A percentile compares a stretch with the other conserved stretches of the same genome.
Evolutionary conservation across 2,113 vertebrate genomes (phyloP).

Genomic region (Microtus ochrogaster): DNA sequence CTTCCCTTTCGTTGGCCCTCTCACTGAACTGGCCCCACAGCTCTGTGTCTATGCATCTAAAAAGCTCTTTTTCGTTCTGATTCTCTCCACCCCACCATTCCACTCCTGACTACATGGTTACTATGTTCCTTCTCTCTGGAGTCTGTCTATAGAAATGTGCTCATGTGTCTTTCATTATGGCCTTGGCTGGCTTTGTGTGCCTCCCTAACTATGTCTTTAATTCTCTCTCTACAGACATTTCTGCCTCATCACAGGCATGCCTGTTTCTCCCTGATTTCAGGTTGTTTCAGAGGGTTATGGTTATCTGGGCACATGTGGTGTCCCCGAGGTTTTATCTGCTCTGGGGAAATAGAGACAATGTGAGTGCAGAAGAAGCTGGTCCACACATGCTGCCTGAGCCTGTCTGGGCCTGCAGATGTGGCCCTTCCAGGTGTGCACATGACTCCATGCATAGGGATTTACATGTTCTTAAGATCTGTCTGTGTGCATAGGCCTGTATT

Average conservation of each 20-base stretch:
- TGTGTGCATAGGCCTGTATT: neutral
- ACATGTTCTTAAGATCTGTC: neutral
- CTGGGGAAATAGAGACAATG: neutral
- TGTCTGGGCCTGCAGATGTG: neutral
- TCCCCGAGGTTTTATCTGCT: neutral
- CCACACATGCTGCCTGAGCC: neutral
- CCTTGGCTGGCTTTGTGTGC: neutral
- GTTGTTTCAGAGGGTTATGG: neutral
- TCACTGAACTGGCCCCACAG: neutral
- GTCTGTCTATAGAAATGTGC: neutral
- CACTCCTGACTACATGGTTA: neutral
- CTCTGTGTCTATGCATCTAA: slow-evolving; percentile 21
- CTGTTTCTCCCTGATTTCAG: neutral
- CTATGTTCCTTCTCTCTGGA: neutral
- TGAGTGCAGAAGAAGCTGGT: neutral
- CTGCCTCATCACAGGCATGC: neutral
- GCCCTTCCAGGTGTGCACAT: neutral
- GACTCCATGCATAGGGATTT: neutral
- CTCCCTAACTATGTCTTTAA: neutral
- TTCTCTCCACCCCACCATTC: neutral
- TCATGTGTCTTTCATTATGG: neutral
- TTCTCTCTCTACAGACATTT: neutral
- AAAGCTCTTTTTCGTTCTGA: slow-evolving; percentile 30
- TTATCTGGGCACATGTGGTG: neutral
- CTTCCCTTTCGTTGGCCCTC: neutral